These are phyloP conservation scores for Cryptotis parvus DNA, from an alignment of 2,113 vertebrate species.

Conservation along the genomic window DNA sequence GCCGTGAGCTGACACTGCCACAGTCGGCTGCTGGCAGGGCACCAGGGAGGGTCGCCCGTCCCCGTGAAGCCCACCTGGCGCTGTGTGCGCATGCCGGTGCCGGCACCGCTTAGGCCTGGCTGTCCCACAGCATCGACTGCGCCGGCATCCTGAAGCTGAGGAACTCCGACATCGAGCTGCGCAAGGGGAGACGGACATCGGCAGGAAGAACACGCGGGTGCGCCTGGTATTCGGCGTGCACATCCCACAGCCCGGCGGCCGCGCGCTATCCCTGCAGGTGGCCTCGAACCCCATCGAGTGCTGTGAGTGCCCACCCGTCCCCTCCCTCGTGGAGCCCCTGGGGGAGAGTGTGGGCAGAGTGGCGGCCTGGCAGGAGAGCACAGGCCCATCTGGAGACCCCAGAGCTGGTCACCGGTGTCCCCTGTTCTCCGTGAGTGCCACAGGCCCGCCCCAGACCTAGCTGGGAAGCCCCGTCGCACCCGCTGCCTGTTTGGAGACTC, in stretches of 20 bases:
- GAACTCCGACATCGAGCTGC: slow-evolving; percentile 97
- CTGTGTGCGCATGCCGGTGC: background rate
- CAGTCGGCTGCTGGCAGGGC: background rate
- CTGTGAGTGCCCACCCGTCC: slow-evolving; percentile 90
- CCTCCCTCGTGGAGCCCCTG: too few species aligned
- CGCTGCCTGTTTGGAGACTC: too few species aligned
- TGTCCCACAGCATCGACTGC: slow-evolving; percentile 92
- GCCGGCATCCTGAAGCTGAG: slow-evolving; percentile 96
- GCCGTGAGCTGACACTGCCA: background rate
- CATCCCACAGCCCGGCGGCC: slow-evolving; percentile 93
- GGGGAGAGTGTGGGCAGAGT: too few species aligned
- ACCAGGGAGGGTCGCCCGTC: too few species aligned
- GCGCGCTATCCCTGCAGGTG: slow-evolving; percentile 93
- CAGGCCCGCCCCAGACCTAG: too few species aligned
- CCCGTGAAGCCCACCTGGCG: too few species aligned
- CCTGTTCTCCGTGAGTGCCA: too few species aligned
- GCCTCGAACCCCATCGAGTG: slow-evolving; percentile 97
- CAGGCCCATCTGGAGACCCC: too few species aligned
- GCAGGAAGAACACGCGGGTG: slow-evolving; percentile 96
- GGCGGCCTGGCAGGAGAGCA: too few species aligned
- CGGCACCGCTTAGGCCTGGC: background rate
- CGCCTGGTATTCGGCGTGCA: slow-evolving; percentile 96
- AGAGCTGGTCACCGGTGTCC: too few species aligned
- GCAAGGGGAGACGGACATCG: slow-evolving; percentile 97
- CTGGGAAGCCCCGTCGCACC: too few species aligned